Percentiles rank a stretch among this genome's conserved stretches.
phyloP scores from a whole-genome alignment of 2,797 vertebrate genomes.

The Hoplostethus mediterraneus region DNA sequence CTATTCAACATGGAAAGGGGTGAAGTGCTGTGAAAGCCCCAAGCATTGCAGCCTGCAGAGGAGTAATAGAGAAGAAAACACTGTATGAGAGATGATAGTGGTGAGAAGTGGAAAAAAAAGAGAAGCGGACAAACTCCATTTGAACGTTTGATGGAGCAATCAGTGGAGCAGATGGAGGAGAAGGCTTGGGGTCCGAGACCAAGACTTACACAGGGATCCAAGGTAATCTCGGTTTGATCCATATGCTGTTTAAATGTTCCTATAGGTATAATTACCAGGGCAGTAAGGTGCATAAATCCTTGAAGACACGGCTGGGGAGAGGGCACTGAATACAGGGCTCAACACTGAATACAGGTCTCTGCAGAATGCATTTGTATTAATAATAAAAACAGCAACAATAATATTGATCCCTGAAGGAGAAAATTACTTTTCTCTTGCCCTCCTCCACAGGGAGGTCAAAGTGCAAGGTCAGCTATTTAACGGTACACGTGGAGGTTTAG shows the following conservation, averaged over 20 bases:
- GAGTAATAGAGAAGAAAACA: slow-evolving; percentile 29
- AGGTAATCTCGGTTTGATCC: slow-evolving; percentile 33
- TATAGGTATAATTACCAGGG: too few relatives aligned
- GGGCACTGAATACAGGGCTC: not conserved
- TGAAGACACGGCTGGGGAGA: too few relatives aligned
- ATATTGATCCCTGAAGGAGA: too few relatives aligned
- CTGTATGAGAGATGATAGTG: slow-evolving; percentile 16
- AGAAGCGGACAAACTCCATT: slow-evolving; percentile 24
- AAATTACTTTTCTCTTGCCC: too few relatives aligned
- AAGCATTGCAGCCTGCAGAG: slow-evolving; percentile 36
- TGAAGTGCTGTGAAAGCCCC: slow-evolving; percentile 62
- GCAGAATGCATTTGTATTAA: too few relatives aligned
- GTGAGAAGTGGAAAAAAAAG: slow-evolving; percentile 28
- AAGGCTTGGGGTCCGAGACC: slow-evolving; percentile 3
- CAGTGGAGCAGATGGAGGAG: slow-evolving; percentile 19
- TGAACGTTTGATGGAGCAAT: slow-evolving; percentile 33
- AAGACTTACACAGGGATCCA: slow-evolving; percentile 29
- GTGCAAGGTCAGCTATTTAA: too few relatives aligned
- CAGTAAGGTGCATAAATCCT: too few relatives aligned
- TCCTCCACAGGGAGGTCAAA: too few relatives aligned
- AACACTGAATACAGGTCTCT: too few relatives aligned
- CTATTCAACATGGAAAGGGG: slow-evolving; percentile 44
- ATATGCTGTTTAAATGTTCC: slow-evolving; percentile 6
- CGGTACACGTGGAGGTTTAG: too few relatives aligned
- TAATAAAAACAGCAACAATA: too few relatives aligned